Evolutionary conservation across 2,113 vertebrate species (phyloP).

Genomic region (Epinephelus fuscoguttatus): DNA sequence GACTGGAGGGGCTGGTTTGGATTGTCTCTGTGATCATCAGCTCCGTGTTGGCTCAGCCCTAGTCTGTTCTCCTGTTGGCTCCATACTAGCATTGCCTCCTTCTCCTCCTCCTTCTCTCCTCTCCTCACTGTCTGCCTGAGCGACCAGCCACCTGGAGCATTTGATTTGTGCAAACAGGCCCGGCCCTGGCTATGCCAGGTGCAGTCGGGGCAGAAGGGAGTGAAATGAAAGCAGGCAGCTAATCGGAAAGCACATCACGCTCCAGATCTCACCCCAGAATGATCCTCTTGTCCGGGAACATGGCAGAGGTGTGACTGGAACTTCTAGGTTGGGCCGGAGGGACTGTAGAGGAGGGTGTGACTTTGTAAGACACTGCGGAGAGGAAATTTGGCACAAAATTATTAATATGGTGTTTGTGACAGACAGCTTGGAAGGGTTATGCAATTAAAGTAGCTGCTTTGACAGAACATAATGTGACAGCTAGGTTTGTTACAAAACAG

Average conservation of each 20-base stretch:
- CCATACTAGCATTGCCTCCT: background rate
- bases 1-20: slow-evolving; percentile 43
- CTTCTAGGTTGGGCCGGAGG: background rate
- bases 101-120: background rate
- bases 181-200: slow-evolving; percentile 65
- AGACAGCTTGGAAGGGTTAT: background rate
- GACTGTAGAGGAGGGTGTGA: background rate
- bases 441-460: background rate
- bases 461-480: background rate
- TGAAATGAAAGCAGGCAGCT: slow-evolving; percentile 63
- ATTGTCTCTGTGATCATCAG: slow-evolving; percentile 38
- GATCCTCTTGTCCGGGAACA: slow-evolving; percentile 1
- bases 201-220: slow-evolving; percentile 56
- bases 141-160: slow-evolving; percentile 79
- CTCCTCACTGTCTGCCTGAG: slow-evolving; percentile 54
- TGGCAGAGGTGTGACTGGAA: slow-evolving; percentile 22
- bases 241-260: slow-evolving; percentile 76
- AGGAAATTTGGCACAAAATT: background rate
- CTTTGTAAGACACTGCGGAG: background rate
- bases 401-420: background rate
- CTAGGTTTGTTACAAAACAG: background rate
- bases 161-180: slow-evolving; percentile 69
- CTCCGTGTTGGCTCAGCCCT: slow-evolving; percentile 48
- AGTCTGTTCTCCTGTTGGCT: slow-evolving; percentile 52
- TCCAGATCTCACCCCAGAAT: slow-evolving; percentile 67